A percentile compares a stretch with the other conserved stretches of the same genome.
These are phyloP conservation scores for Eumerus sabulonum DNA, from an alignment of 2,888 invertebrate genomes.

Conservation along the genomic window DNA sequence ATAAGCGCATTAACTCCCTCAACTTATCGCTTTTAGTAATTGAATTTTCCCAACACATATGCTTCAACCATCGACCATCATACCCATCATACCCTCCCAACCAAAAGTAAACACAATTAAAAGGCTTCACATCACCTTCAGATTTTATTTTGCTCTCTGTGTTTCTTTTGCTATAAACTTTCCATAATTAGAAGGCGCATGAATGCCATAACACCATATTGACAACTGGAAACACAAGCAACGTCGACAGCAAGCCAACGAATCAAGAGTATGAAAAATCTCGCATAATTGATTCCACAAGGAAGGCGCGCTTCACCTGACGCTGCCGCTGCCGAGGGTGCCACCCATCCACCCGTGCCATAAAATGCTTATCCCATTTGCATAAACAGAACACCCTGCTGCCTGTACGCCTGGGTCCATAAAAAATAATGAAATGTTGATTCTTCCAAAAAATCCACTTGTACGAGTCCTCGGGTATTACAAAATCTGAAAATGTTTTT, in stretches of 20 bases:
- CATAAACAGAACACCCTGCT: constrained; percentile 32
- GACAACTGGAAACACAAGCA: constrained; percentile 53
- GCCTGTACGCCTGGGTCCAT: constrained; percentile 27
- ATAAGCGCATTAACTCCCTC: constrained; percentile 48
- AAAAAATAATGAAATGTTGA: constrained; percentile 69
- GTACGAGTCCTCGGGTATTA: neutral
- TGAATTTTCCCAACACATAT: constrained; percentile 57
- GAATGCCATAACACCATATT: constrained; percentile 50
- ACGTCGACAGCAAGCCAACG: constrained; percentile 33
- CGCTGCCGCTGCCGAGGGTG: neutral
- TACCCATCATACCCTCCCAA: neutral
- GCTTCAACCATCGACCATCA: too few relatives aligned
- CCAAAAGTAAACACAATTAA: constrained; percentile 62
- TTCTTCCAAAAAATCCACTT: constrained; percentile 54
- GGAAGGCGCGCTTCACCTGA: constrained; percentile 41
- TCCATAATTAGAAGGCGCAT: constrained; percentile 13
- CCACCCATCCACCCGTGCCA: constrained; percentile 5
- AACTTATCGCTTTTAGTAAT: constrained; percentile 47
- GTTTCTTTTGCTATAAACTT: constrained; percentile 7
- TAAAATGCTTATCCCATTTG: constrained; percentile 65
- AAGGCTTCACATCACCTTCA: constrained; percentile 51
- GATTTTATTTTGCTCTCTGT: constrained; percentile 9
- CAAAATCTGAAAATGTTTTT: constrained; percentile 36
- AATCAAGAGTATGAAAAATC: constrained; percentile 21
- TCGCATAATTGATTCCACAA: constrained; percentile 56